Evolutionary conservation across 2,888 invertebrate genomes (phyloP).

Genomic region (Diaphora mendica): DNA sequence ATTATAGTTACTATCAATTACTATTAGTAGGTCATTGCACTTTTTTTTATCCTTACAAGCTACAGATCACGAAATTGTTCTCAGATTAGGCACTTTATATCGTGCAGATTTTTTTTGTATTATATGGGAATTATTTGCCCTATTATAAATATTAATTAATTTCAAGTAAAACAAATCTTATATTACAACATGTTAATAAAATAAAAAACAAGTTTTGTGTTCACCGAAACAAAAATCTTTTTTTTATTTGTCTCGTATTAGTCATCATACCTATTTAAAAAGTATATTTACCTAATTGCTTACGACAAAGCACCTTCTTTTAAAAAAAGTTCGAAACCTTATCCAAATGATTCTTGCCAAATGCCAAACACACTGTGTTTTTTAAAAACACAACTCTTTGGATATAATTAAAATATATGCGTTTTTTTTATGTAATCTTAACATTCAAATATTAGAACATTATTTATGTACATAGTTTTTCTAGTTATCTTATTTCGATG

Average conservation of each 20-base stretch:
- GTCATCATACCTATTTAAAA: too few species aligned
- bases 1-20: not conserved
- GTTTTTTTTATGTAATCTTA: not conserved
- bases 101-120: not conserved
- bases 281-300: too few species aligned
- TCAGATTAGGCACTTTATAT: not conserved
- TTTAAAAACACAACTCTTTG: not conserved
- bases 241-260: too few species aligned
- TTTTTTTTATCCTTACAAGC: not conserved
- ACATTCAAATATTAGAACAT: not conserved
- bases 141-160: not conserved
- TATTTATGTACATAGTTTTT: constrained; percentile 20
- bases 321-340: not conserved
- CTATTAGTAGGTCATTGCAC: not conserved
- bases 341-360: not conserved
- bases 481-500: constrained; percentile 22
- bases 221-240: too few species aligned
- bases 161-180: not conserved
- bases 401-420: not conserved
- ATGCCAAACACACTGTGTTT: not conserved
- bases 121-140: not conserved
- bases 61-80: too few species aligned
- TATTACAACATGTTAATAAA: too few species aligned
- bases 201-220: too few species aligned
- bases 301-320: too few species aligned